phyloP scores from a whole-genome alignment of 1,140 invertebrate genomes.

The Euwallacea fornicatus region DNA sequence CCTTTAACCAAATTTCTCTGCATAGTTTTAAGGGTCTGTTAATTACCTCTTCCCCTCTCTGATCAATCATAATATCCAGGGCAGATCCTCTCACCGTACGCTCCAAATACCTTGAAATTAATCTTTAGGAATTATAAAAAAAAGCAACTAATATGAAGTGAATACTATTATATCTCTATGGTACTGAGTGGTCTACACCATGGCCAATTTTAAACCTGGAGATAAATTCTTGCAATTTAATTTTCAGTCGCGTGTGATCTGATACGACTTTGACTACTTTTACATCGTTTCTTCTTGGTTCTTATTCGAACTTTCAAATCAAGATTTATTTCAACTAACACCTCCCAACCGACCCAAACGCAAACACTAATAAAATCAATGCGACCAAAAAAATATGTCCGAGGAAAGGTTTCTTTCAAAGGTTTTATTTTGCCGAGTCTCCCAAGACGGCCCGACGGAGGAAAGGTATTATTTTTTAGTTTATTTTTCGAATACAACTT shows the following conservation, averaged over 20 bases:
- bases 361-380: background rate
- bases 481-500: slow-evolving; percentile 38
- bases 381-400: slow-evolving; percentile 20
- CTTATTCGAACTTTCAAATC: background rate
- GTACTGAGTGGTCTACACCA: no score
- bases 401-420: slow-evolving; percentile 33
- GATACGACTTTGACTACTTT: background rate
- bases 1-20: no score
- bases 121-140: no score
- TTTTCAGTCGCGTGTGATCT: background rate
- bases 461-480: slow-evolving; percentile 40
- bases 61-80: no score
- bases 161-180: no score
- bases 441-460: slow-evolving; percentile 35
- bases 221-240: background rate
- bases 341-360: background rate
- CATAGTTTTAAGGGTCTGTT: no score
- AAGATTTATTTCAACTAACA: background rate
- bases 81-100: no score
- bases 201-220: no score
- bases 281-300: background rate
- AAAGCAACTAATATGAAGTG: no score
- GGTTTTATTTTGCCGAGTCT: slow-evolving; percentile 35
- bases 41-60: no score
- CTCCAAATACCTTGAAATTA: no score